phyloP scores from a whole-genome alignment of 2,113 vertebrate genomes.

The Thunnus maccoyii region DNA sequence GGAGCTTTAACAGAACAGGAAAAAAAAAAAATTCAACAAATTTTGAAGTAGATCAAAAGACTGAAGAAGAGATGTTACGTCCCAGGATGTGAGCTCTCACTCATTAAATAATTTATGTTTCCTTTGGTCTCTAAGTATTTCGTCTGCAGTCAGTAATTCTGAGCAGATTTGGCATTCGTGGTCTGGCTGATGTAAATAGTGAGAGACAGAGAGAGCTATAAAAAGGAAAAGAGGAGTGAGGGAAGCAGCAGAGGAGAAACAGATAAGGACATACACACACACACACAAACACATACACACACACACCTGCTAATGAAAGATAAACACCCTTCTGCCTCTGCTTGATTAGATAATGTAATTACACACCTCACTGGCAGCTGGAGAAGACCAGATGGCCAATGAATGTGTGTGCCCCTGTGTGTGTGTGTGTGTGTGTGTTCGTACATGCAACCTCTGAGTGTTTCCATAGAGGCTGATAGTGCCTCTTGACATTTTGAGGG shows the following conservation, averaged over 20 bases:
- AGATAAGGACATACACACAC: conserved; percentile 32
- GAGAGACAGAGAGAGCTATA: conserved; percentile 26
- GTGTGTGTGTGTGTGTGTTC: background rate
- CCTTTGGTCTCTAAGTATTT: background rate
- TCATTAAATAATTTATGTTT: background rate
- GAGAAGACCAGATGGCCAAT: conserved; percentile 75
- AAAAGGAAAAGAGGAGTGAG: conserved; percentile 22
- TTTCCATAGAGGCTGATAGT: conserved; percentile 75
- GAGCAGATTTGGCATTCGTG: conserved; percentile 31
- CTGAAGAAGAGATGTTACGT: background rate
- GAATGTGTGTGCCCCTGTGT: conserved; percentile 36
- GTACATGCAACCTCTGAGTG: conserved; percentile 29
- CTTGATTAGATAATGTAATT: conserved; percentile 82
- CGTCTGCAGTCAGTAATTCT: conserved; percentile 5
- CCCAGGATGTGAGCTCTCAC: background rate
- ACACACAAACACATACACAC: conserved; percentile 35
- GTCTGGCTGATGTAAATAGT: conserved; percentile 22
- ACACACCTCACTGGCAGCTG: conserved; percentile 67
- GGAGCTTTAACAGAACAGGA: too few species aligned
- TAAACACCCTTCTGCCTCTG: conserved; percentile 78
- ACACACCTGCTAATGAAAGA: conserved; percentile 81
- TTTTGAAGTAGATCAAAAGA: too few species aligned
- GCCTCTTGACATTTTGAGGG: conserved; percentile 79
- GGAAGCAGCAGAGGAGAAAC: conserved; percentile 20
- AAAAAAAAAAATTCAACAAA: too few species aligned